Evolutionary conservation across 1,140 invertebrate species (phyloP).

Genomic region (Drosophila orena): DNA sequence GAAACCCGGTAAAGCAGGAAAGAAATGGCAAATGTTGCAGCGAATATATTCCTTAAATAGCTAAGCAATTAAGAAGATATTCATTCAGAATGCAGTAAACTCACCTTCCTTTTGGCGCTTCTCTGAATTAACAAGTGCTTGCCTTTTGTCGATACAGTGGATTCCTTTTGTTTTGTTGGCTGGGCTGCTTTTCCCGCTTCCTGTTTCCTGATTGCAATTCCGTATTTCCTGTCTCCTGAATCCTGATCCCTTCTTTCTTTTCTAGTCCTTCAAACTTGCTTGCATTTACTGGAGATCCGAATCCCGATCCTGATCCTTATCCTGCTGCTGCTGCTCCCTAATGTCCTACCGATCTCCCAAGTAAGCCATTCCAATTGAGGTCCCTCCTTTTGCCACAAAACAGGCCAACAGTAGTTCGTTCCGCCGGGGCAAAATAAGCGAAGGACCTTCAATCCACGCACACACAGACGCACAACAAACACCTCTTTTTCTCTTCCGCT

Average conservation of each 20-base stretch:
- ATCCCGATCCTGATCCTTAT: no score
- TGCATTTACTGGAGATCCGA: slow-evolving; percentile 25
- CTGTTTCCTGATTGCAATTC: not conserved
- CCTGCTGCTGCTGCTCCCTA: slow-evolving; percentile 30
- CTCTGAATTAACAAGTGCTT: not conserved
- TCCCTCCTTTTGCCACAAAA: slow-evolving; percentile 7
- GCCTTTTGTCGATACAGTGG: slow-evolving; percentile 12
- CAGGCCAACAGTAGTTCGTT: not conserved
- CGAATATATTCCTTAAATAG: no score
- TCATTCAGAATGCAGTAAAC: not conserved
- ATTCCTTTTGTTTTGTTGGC: slow-evolving; percentile 1
- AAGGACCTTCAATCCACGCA: no score
- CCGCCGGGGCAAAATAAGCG: not conserved
- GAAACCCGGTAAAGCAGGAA: no score
- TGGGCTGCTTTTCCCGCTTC: not conserved
- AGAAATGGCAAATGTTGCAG: no score
- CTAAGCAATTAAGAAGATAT: no score
- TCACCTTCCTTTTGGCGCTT: slow-evolving; percentile 4
- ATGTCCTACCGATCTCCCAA: slow-evolving; percentile 30
- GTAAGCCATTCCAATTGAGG: slow-evolving; percentile 35
- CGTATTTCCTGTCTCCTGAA: not conserved
- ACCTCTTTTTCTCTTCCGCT: not conserved
- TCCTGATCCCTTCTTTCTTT: not conserved
- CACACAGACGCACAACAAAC: not conserved
- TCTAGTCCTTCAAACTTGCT: slow-evolving; percentile 12